A percentile compares a stretch with the other conserved stretches of the same genome.
Evolutionary conservation across 1,140 invertebrate species (phyloP).

Genomic region (Drosophila lini): DNA sequence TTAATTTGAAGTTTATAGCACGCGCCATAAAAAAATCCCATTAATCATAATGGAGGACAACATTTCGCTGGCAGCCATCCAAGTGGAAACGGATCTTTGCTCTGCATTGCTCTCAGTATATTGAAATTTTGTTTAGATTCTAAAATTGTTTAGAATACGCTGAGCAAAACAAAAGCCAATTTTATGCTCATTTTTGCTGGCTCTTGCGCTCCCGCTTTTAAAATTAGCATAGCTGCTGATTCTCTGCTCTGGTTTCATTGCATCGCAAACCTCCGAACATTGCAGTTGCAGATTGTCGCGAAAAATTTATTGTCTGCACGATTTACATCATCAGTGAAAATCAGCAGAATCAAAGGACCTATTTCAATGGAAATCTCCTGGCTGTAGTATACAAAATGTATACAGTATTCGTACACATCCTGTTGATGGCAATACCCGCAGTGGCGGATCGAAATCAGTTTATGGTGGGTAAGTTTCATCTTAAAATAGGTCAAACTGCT

Average conservation of each 20-base stretch:
- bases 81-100: constrained; percentile 12
- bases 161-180: constrained; percentile 74
- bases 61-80: constrained; percentile 17
- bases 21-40: constrained; percentile 12
- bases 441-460: constrained; percentile 56
- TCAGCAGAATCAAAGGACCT: neutral
- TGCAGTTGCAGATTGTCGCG: constrained; percentile 43
- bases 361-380: constrained; percentile 21
- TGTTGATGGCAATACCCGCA: constrained; percentile 26
- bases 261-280: constrained; percentile 45
- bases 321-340: constrained; percentile 71
- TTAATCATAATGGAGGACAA: neutral
- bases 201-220: constrained; percentile 41
- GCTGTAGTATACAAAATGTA: constrained; percentile 36
- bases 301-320: constrained; percentile 8
- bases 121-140: constrained; percentile 60
- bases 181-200: constrained; percentile 24
- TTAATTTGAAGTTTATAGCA: constrained; percentile 13
- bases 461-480: constrained; percentile 67
- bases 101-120: neutral
- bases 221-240: constrained; percentile 66
- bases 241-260: constrained; percentile 48
- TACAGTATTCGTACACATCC: constrained; percentile 27
- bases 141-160: constrained; percentile 69
- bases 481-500: constrained; percentile 56